Percentiles rank a stretch among this genome's conserved stretches.
Evolutionary conservation across 2,888 invertebrate genomes (phyloP).

Genomic region (Stenoptilia bipunctidactyla): DNA sequence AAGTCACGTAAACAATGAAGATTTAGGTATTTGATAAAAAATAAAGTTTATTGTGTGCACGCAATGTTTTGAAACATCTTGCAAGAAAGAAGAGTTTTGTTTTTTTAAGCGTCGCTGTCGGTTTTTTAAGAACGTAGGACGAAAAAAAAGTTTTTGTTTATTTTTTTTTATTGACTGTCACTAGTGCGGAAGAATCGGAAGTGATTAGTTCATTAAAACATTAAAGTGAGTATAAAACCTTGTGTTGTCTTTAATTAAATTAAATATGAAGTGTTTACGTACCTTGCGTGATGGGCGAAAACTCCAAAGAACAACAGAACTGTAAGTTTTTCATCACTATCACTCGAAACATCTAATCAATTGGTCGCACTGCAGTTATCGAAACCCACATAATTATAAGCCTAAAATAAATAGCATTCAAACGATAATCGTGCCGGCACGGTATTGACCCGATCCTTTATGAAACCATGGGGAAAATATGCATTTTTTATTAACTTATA

Average conservation of each 20-base stretch:
- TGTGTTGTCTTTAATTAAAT: too few relatives aligned
- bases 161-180: too few relatives aligned
- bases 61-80: background rate
- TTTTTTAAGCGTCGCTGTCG: too few relatives aligned
- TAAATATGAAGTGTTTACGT: slow-evolving; percentile 37
- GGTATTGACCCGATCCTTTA: slow-evolving; percentile 46
- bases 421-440: slow-evolving; percentile 29
- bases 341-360: slow-evolving; percentile 24
- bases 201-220: too few relatives aligned
- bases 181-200: too few relatives aligned
- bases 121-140: too few relatives aligned
- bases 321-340: slow-evolving; percentile 30
- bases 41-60: too few relatives aligned
- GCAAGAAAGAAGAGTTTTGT: too few relatives aligned
- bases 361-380: slow-evolving; percentile 26
- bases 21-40: too few relatives aligned
- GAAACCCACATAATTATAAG: slow-evolving; percentile 18
- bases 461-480: slow-evolving; percentile 58
- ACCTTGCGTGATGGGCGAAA: slow-evolving; percentile 30
- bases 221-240: too few relatives aligned
- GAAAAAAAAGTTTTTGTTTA: too few relatives aligned
- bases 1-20: too few relatives aligned
- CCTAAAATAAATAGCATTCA: slow-evolving; percentile 30
- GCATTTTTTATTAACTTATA: slow-evolving; percentile 66
- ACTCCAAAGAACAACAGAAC: slow-evolving; percentile 23